phyloP scores from a whole-genome alignment of 2,888 invertebrate species.

The Metellina segmentata region DNA sequence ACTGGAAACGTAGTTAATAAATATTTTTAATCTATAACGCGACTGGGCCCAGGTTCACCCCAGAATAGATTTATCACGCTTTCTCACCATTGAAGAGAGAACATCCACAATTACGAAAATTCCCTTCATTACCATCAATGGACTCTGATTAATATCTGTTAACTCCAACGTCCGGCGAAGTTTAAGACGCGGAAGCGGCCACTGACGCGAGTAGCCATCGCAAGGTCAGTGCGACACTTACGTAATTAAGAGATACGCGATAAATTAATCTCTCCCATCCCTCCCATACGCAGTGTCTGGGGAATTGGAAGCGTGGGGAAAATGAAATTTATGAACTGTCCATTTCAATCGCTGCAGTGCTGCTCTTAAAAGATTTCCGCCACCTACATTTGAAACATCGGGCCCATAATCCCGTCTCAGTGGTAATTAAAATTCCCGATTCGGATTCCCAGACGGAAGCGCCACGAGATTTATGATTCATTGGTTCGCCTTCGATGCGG shows the following conservation, averaged over 20 bases:
- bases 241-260: slow-evolving; percentile 19
- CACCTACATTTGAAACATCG: slow-evolving; percentile 22
- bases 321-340: slow-evolving; percentile 43
- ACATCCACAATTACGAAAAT: no score
- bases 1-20: no score
- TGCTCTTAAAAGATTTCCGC: slow-evolving; percentile 18
- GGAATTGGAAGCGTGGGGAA: background rate
- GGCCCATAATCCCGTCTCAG: slow-evolving; percentile 25
- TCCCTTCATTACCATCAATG: no score
- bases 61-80: no score
- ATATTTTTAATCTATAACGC: no score
- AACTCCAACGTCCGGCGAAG: no score
- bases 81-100: no score
- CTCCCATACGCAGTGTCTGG: background rate
- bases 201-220: no score
- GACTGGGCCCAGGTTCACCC: no score
- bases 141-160: no score
- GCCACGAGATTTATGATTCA: slow-evolving; percentile 35
- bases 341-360: slow-evolving; percentile 13
- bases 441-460: background rate
- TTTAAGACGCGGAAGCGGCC: no score
- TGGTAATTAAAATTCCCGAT: slow-evolving; percentile 43
- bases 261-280: slow-evolving; percentile 3
- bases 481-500: slow-evolving; percentile 2
- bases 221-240: background rate